These are phyloP conservation scores for Amblyjoppa fuscipennis DNA, from an alignment of 2,888 invertebrate species.

Conservation along the genomic window DNA sequence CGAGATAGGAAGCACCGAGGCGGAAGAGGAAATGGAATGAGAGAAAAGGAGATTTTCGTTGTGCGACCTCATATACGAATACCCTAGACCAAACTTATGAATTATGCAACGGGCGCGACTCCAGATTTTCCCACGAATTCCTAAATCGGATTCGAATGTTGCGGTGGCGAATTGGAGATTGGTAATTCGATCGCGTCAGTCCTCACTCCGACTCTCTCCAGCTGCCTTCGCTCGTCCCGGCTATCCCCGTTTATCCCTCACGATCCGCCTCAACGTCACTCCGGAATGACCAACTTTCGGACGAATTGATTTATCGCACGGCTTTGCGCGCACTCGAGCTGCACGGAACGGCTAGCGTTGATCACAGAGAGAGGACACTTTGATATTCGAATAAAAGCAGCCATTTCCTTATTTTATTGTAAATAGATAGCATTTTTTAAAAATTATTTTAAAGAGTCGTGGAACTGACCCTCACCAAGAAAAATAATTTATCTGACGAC, in stretches of 20 bases:
- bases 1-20: constrained; percentile 17
- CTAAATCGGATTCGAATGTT: constrained; percentile 65
- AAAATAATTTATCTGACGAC: too few species aligned
- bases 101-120: constrained; percentile 62
- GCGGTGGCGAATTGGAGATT: constrained; percentile 54
- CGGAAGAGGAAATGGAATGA: constrained; percentile 6
- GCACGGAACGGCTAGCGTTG: neutral
- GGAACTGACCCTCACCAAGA: too few species aligned
- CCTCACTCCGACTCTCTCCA: constrained; percentile 3
- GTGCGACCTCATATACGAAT: neutral
- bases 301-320: constrained; percentile 65
- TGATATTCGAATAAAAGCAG: neutral
- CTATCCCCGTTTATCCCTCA: neutral
- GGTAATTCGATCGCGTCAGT: constrained; percentile 59
- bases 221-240: neutral
- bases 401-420: neutral
- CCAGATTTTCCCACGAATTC: constrained; percentile 63
- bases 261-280: constrained; percentile 32
- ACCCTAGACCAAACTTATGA: constrained; percentile 55
- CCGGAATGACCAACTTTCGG: constrained; percentile 53
- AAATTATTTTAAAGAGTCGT: too few species aligned
- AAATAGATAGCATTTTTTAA: neutral
- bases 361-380: neutral
- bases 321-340: constrained; percentile 26
- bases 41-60: constrained; percentile 37